phyloP scores from a whole-genome alignment of 1,140 invertebrate genomes.

The Globodera rostochiensis region DNA sequence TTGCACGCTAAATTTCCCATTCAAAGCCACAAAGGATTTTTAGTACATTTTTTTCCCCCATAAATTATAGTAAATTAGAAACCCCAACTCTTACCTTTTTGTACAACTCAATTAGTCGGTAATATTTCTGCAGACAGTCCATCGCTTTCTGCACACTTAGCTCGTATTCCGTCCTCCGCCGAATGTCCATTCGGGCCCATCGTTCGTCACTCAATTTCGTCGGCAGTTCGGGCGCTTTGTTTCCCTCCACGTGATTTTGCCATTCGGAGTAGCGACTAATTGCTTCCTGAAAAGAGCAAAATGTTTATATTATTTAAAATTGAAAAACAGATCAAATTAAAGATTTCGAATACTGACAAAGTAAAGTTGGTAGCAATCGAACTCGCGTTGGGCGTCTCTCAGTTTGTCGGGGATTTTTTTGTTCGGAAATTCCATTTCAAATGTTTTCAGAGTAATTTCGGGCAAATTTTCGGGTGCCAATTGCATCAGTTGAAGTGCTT shows the following conservation, averaged over 20 bases:
- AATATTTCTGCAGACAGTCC: conserved; percentile 45
- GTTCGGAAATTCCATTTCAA: conserved; percentile 27
- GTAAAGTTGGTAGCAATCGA: conserved; percentile 47
- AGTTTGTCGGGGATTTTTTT: conserved; percentile 15
- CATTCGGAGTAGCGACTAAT: conserved; percentile 40
- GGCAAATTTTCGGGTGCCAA: conserved; percentile 38
- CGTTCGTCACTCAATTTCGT: conserved; percentile 46
- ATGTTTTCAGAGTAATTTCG: conserved; percentile 20
- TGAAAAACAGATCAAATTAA: not conserved
- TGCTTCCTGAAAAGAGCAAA: conserved; percentile 32
- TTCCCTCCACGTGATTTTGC: conserved; percentile 38
- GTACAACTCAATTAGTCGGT: conserved; percentile 35
- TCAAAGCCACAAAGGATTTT: not conserved
- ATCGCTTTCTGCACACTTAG: conserved; percentile 43
- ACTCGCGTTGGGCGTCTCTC: conserved; percentile 36
- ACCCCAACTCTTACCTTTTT: conserved; percentile 32
- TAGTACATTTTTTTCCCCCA: conserved; percentile 1
- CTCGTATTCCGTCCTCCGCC: conserved; percentile 47
- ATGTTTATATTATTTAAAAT: conserved; percentile 17
- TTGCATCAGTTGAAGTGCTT: conserved; percentile 40
- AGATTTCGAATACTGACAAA: conserved; percentile 34
- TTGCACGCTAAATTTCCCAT: conserved; percentile 29
- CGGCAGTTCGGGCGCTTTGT: conserved; percentile 39
- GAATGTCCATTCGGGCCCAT: conserved; percentile 47
- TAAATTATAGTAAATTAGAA: not conserved